Evolutionary conservation across 2,888 invertebrate species (phyloP).

Genomic region (Tholera decimalis): DNA sequence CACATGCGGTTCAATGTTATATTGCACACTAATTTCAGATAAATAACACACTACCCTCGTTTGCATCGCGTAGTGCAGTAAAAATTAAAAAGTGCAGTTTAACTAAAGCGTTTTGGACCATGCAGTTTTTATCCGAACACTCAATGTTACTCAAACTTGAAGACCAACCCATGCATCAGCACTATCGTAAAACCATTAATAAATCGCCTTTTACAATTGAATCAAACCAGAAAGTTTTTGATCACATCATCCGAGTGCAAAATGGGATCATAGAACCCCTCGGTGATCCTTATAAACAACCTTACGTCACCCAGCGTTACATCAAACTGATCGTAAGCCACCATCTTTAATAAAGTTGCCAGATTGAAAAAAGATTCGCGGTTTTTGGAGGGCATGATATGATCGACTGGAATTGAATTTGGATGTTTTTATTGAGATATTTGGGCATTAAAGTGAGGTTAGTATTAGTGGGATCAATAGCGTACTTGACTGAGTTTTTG

Average conservation of each 20-base stretch:
- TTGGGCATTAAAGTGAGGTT: neutral
- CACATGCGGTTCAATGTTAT: too few relatives aligned
- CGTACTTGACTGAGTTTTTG: too few relatives aligned
- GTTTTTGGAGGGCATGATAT: conserved; percentile 64
- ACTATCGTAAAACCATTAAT: conserved; percentile 3
- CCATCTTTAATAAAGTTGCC: conserved; percentile 57
- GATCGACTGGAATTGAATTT: conserved; percentile 40
- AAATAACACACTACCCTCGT: too few relatives aligned
- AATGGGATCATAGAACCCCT: conserved; percentile 60
- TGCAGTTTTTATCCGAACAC: too few relatives aligned
- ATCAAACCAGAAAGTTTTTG: conserved; percentile 30
- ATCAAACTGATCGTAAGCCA: conserved; percentile 73
- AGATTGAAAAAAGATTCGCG: conserved; percentile 68
- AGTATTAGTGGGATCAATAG: too few relatives aligned
- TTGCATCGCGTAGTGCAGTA: too few relatives aligned
- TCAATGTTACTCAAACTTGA: neutral
- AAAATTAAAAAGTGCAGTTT: too few relatives aligned
- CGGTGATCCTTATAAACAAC: conserved; percentile 67
- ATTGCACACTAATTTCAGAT: too few relatives aligned
- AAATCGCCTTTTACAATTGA: conserved; percentile 13
- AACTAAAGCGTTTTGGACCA: too few relatives aligned
- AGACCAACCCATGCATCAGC: neutral
- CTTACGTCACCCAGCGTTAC: conserved; percentile 77
- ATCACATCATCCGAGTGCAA: conserved; percentile 20
- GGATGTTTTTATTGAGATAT: conserved; percentile 19